These are phyloP conservation scores for Melangyna quadrimaculata DNA, from an alignment of 2,888 invertebrate genomes.

Conservation along the genomic window DNA sequence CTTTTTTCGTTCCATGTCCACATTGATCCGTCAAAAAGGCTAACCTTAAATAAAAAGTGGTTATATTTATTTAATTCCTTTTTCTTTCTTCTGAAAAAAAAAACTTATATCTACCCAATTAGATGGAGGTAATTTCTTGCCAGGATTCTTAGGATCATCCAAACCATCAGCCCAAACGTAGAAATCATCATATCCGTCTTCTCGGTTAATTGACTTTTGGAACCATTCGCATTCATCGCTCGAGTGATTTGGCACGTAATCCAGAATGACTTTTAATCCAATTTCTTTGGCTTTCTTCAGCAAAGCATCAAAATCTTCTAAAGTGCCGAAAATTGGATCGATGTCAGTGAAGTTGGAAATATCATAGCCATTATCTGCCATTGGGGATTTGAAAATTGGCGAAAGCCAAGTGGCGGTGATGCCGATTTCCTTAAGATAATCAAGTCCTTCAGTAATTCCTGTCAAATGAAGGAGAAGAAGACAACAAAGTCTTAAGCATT, in stretches of 20 bases:
- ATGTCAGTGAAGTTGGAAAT: slow-evolving; percentile 86
- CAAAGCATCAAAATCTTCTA: slow-evolving; percentile 86
- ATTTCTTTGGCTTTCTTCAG: slow-evolving; percentile 82
- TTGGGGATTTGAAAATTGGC: slow-evolving; percentile 88
- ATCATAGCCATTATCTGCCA: slow-evolving; percentile 90
- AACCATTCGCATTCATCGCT: slow-evolving; percentile 94
- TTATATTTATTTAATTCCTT: no score
- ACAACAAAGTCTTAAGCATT: not conserved
- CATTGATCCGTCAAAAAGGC: slow-evolving; percentile 84
- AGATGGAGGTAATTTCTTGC: slow-evolving; percentile 73
- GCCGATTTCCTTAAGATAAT: slow-evolving; percentile 86
- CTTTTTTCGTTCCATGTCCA: slow-evolving; percentile 86
- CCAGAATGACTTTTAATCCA: slow-evolving; percentile 83
- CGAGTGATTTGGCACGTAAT: slow-evolving; percentile 88
- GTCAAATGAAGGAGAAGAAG: no score
- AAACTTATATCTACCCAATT: no score
- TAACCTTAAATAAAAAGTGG: slow-evolving; percentile 68
- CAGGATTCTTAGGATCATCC: slow-evolving; percentile 71
- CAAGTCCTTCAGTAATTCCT: slow-evolving; percentile 84
- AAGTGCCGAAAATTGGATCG: slow-evolving; percentile 84
- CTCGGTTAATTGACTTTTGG: slow-evolving; percentile 84
- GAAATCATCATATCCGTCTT: slow-evolving; percentile 86
- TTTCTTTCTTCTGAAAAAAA: no score
- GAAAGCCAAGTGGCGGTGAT: slow-evolving; percentile 87
- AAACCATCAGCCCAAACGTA: slow-evolving; percentile 89